Conservation (phyloP, 2,888 invertebrate species). For the Neoaliturus tenellus region DNA sequence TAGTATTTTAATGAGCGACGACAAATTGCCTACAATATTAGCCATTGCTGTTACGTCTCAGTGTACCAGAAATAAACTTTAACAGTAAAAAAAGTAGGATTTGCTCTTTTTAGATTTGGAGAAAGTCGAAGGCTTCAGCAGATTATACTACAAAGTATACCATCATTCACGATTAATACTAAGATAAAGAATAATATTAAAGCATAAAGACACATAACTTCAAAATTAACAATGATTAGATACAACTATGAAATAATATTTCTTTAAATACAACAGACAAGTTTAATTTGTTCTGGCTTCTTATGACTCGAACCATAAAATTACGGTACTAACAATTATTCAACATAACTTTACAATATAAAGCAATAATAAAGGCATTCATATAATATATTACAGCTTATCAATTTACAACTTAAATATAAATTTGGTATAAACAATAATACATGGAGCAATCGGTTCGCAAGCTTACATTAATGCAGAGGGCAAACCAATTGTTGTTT, state of each 20-base stretch:
- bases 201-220: background rate
- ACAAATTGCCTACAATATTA: background rate
- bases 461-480: background rate
- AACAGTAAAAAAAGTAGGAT: background rate
- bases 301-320: background rate
- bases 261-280: background rate
- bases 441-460: background rate
- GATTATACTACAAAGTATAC: background rate
- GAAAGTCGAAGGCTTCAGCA: background rate
- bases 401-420: slow-evolving; percentile 23
- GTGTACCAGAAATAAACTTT: background rate
- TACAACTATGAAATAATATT: slow-evolving; percentile 3
- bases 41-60: background rate
- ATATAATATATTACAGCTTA: slow-evolving; percentile 23
- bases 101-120: background rate
- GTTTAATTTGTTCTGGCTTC: slow-evolving; percentile 19
- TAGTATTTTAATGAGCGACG: background rate
- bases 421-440: slow-evolving; percentile 31
- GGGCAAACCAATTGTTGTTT: background rate
- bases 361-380: slow-evolving; percentile 6
- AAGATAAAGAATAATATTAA: slow-evolving; percentile 6
- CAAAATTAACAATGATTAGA: slow-evolving; percentile 14
- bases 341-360: slow-evolving; percentile 30
- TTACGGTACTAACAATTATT: background rate
- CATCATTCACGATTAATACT: background rate